phyloP scores from a whole-genome alignment of 1,140 invertebrate species.

The Dinoponera quadriceps region DNA sequence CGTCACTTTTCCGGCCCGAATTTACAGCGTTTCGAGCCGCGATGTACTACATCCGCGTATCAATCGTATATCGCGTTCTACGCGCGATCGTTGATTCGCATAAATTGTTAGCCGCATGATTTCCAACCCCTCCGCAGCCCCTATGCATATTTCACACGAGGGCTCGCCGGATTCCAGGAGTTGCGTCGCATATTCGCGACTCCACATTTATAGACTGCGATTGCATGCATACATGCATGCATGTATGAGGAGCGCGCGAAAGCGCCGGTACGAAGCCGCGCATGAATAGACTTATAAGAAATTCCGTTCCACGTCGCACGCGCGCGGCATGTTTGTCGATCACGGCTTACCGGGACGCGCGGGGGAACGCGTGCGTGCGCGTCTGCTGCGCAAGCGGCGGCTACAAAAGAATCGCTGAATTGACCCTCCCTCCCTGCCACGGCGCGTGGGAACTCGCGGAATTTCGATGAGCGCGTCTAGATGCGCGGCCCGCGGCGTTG shows the following conservation, averaged over 20 bases:
- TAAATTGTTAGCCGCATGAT: conserved; percentile 20
- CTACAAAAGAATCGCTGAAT: conserved; percentile 15
- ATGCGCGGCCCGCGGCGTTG: conserved; percentile 6
- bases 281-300: conserved; percentile 54
- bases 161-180: neutral
- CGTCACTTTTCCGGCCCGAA: neutral
- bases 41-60: too few relatives aligned
- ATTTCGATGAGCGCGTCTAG: conserved; percentile 41
- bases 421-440: neutral
- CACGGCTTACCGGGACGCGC: neutral
- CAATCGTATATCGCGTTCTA: neutral
- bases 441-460: conserved; percentile 25
- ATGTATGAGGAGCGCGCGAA: conserved; percentile 27
- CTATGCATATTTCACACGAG: conserved; percentile 45
- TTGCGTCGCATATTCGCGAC: conserved; percentile 31
- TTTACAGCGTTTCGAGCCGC: neutral
- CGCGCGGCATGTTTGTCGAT: conserved; percentile 35
- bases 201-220: conserved; percentile 25
- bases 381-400: neutral
- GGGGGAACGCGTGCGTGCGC: neutral
- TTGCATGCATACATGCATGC: conserved; percentile 34
- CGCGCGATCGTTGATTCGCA: conserved; percentile 12
- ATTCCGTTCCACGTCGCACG: conserved; percentile 28
- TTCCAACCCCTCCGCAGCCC: too few relatives aligned
- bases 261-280: neutral